Evolutionary conservation across 2,113 vertebrate species (phyloP).

Genomic region (Spermophilus dauricus): DNA sequence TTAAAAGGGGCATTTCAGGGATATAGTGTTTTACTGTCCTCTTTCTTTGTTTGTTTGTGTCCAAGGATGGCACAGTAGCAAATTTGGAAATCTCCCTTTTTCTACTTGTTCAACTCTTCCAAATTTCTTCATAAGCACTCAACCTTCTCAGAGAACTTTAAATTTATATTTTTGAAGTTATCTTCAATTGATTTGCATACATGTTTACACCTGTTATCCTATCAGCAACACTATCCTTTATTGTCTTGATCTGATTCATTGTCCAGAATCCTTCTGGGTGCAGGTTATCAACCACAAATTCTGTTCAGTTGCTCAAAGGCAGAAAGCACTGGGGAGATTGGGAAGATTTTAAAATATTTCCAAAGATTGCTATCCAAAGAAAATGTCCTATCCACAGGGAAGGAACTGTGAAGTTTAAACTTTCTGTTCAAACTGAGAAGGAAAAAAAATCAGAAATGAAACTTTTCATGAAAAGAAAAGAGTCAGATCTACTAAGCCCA

Average conservation of each 20-base stretch:
- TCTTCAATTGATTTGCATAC: neutral
- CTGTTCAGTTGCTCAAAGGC: neutral
- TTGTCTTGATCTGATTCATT: neutral
- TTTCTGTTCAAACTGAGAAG: neutral
- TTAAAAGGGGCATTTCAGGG: neutral
- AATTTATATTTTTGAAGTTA: neutral
- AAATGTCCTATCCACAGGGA: neutral
- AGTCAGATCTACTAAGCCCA: neutral
- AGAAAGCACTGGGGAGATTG: neutral
- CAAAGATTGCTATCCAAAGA: neutral
- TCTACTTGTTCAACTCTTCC: neutral
- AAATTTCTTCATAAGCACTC: neutral
- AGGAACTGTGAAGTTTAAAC: neutral
- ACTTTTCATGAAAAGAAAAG: neutral
- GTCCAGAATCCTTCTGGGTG: neutral
- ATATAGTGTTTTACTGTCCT: neutral
- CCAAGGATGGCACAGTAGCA: neutral
- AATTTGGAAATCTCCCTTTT: neutral
- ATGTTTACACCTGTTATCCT: neutral
- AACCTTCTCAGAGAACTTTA: neutral
- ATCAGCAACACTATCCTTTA: neutral
- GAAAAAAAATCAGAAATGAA: constrained; percentile 61
- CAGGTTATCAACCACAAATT: neutral
- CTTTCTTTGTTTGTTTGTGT: neutral
- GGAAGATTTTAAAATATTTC: neutral